These are phyloP conservation scores for Cheilosia impressa DNA, from an alignment of 2,888 invertebrate genomes.

Conservation along the genomic window DNA sequence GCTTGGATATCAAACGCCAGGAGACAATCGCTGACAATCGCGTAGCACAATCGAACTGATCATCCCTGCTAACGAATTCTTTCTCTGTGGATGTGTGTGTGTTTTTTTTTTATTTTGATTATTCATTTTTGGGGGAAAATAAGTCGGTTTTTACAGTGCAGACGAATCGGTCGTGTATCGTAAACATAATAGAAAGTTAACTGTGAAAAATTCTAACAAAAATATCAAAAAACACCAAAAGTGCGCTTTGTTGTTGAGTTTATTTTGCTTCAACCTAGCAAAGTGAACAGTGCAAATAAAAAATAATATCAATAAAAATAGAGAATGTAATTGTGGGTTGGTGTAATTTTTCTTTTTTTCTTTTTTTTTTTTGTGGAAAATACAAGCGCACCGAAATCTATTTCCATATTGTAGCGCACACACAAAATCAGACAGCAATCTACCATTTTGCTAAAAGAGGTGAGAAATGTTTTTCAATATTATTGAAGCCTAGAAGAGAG, in stretches of 20 bases:
- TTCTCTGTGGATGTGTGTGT: neutral
- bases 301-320: conserved; percentile 1
- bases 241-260: neutral
- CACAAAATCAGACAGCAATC: neutral
- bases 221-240: neutral
- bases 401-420: conserved; percentile 21
- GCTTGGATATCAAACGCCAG: conserved; percentile 32
- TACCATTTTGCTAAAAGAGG: conserved; percentile 12
- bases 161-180: neutral
- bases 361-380: neutral
- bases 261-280: neutral
- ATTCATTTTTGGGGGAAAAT: neutral
- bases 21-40: conserved; percentile 42
- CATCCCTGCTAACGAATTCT: neutral
- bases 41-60: neutral
- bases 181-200: conserved; percentile 14
- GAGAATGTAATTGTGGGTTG: conserved; percentile 3
- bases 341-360: too few relatives aligned
- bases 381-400: conserved; percentile 16
- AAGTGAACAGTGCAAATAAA: conserved; percentile 8
- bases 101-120: conserved; percentile 25
- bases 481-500: too few relatives aligned
- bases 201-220: conserved; percentile 1
- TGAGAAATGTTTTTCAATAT: conserved; percentile 10
- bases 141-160: neutral